Conservation (phyloP, 1,140 invertebrate species). For the Gonatopus flavifemur region DNA sequence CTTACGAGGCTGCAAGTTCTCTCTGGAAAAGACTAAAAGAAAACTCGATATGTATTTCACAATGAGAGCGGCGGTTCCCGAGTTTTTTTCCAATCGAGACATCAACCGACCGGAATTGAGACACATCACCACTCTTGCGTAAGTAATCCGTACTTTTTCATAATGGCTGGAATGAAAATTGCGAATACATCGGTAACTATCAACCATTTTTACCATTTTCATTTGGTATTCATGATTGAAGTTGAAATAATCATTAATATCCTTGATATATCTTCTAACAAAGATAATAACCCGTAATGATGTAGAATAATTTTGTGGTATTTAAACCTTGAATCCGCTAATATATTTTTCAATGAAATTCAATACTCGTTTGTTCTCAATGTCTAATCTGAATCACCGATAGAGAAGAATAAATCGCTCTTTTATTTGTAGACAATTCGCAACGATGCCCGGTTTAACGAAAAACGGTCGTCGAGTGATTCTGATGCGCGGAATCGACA, state of each 20-base stretch:
- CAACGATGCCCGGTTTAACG: constrained; percentile 76
- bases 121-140: constrained; percentile 72
- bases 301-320: no score
- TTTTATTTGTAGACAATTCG: constrained; percentile 65
- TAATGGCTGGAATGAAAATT: no score
- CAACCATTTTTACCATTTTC: no score
- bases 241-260: no score
- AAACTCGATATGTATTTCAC: constrained; percentile 84
- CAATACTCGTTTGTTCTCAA: no score
- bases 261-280: no score
- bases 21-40: constrained; percentile 76
- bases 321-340: no score
- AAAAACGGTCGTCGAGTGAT: constrained; percentile 75
- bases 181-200: no score
- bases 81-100: constrained; percentile 79
- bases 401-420: background rate
- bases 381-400: constrained; percentile 1
- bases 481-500: constrained; percentile 67
- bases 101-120: constrained; percentile 69
- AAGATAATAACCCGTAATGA: no score
- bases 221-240: no score
- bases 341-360: no score
- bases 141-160: no score
- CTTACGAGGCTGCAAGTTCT: constrained; percentile 80
- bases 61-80: constrained; percentile 78